Base-by-base conservation (phyloP, 2,888 invertebrate species). In the Microdon myrmicae region DNA sequence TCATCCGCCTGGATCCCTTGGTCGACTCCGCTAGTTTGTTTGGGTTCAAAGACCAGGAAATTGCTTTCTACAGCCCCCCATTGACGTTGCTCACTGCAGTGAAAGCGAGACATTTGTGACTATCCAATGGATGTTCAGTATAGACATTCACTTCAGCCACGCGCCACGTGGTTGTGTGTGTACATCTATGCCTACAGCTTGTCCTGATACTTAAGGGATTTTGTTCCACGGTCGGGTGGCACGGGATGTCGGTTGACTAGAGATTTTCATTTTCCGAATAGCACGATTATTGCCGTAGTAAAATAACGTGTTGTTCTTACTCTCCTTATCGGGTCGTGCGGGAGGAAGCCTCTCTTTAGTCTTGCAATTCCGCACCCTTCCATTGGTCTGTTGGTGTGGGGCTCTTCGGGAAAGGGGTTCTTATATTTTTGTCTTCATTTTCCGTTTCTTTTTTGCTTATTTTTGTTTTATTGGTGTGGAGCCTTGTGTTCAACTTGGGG, bases 41-140 rank as follows among this genome's bases (percentile, higher is more conserved):
- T 68, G 69, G 67, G 69, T 69, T 69, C 69, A 69, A 69, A 69
- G 69, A 69, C 69, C 69, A 69, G 68, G 60, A 67, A 68, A 68
- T 69, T 64, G 49, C 25, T 31, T 28, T 51, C 47, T 32, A 49
- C 54, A 54, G 38, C 54, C 39, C 53, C 41, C 22, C 56, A 6
- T 23, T 45, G 35, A 20, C 20, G 13, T 26, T 13, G 31, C 16
- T 9, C 16, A 22, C 23, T 7, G 29, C 31, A 43, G 9, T 19
- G 16, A n/a, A n/a, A n/a, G n/a, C n/a, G n/a, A n/a, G n/a, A n/a
- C n/a, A n/a, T n/a, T n/a, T n/a, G n/a, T n/a, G n/a, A n/a, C n/a
- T n/a, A n/a, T n/a, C n/a, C n/a, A n/a, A n/a, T n/a, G n/a, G n/a
- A n/a, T n/a, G n/a, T n/a, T n/a, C n/a, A n/a, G n/a, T n/a, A n/a